These are phyloP conservation scores for Dermochelys coriacea DNA, from an alignment of 2,797 vertebrate genomes.

Conservation along the genomic window DNA sequence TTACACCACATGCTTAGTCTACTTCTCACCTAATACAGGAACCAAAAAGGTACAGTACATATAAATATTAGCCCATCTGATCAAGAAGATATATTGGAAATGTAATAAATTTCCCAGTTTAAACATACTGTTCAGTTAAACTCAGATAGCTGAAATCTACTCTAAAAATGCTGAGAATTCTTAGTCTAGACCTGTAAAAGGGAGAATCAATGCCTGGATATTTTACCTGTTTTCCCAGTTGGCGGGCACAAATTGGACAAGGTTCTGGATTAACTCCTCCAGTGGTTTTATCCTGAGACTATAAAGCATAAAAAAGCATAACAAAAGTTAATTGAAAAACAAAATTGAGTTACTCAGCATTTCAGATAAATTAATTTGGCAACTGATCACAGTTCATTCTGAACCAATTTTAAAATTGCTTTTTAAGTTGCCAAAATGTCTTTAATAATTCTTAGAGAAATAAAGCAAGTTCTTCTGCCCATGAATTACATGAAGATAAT, in stretches of 20 bases:
- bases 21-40: neutral
- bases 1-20: neutral
- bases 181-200: neutral
- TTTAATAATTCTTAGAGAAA: neutral
- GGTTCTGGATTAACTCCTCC: slow-evolving; percentile 96
- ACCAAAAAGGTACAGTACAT: neutral
- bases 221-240: slow-evolving; percentile 94
- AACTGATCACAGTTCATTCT: neutral
- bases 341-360: neutral
- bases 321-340: neutral
- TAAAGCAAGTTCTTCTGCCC: neutral
- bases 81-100: neutral
- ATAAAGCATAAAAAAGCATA: slow-evolving; percentile 22
- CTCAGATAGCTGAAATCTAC: neutral
- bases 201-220: neutral
- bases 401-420: neutral
- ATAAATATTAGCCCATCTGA: neutral
- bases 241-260: slow-evolving; percentile 96
- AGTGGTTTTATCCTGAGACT: slow-evolving; percentile 97
- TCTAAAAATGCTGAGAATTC: neutral
- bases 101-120: neutral
- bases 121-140: neutral
- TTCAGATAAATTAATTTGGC: slow-evolving; percentile 28
- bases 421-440: neutral
- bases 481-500: neutral